A percentile compares a stretch with the other conserved stretches of the same genome.
phyloP scores from a whole-genome alignment of 2,888 invertebrate genomes.

The Oasisia sp. region DNA sequence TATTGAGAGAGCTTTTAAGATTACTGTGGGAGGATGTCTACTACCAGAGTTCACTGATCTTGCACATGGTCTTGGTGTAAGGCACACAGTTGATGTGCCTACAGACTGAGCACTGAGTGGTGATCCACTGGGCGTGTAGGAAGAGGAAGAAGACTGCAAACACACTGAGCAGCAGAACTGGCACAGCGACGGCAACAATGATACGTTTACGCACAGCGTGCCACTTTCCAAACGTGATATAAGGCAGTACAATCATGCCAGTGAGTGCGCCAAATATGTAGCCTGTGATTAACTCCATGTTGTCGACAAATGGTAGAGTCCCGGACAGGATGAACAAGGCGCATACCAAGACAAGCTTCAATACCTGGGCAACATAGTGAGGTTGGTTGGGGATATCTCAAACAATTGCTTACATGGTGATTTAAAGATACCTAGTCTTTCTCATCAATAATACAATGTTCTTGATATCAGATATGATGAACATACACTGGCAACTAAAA shows the following conservation, averaged over 20 bases:
- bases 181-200: neutral
- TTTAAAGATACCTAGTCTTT: neutral
- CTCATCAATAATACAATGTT: neutral
- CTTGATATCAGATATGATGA: too few relatives aligned
- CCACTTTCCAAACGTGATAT: conserved; percentile 26
- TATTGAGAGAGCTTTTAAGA: too few relatives aligned
- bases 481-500: too few relatives aligned
- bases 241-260: conserved; percentile 22
- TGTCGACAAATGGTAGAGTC: conserved; percentile 25
- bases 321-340: conserved; percentile 20
- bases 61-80: conserved; percentile 24
- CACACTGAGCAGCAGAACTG: neutral
- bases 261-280: conserved; percentile 18
- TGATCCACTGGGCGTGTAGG: conserved; percentile 22
- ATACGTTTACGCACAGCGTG: conserved; percentile 24
- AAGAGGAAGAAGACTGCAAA: conserved; percentile 24
- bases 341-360: conserved; percentile 13
- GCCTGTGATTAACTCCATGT: conserved; percentile 21
- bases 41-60: conserved; percentile 14
- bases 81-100: conserved; percentile 20
- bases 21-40: neutral
- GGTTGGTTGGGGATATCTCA: neutral
- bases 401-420: neutral
- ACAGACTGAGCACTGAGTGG: neutral
- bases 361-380: neutral